Conservation (phyloP, 2,113 vertebrate genomes). For the Geococcyx californianus region DNA sequence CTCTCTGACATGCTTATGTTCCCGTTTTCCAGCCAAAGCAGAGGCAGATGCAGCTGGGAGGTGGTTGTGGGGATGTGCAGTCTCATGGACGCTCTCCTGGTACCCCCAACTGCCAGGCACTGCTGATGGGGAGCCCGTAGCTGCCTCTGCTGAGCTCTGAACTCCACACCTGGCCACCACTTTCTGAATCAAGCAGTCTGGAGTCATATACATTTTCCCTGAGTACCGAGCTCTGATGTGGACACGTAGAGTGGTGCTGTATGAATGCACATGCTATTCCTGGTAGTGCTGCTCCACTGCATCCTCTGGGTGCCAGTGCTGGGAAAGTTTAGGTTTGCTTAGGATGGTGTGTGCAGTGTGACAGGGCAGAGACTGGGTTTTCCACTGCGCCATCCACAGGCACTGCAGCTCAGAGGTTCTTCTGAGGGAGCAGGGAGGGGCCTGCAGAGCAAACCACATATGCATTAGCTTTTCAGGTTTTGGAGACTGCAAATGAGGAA, state of each 20-base stretch:
- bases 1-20: neutral
- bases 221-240: neutral
- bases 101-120: neutral
- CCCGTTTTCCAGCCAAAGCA: neutral
- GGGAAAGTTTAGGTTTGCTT: neutral
- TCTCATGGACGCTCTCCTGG: neutral
- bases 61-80: fast-evolving
- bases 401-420: neutral
- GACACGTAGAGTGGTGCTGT: neutral
- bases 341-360: neutral
- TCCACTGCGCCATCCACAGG: neutral
- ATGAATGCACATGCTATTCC: neutral
- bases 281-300: neutral
- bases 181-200: neutral
- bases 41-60: fast-evolving
- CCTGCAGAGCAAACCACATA: neutral
- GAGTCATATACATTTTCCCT: fast-evolving
- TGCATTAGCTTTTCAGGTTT: neutral
- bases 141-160: neutral
- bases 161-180: fast-evolving
- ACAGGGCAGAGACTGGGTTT: neutral
- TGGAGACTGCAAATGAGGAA: neutral
- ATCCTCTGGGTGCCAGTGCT: fast-evolving
- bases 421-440: neutral
- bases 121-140: neutral